phyloP scores from a whole-genome alignment of 2,797 vertebrate species.

The Melanotaenia parkinsoni region DNA sequence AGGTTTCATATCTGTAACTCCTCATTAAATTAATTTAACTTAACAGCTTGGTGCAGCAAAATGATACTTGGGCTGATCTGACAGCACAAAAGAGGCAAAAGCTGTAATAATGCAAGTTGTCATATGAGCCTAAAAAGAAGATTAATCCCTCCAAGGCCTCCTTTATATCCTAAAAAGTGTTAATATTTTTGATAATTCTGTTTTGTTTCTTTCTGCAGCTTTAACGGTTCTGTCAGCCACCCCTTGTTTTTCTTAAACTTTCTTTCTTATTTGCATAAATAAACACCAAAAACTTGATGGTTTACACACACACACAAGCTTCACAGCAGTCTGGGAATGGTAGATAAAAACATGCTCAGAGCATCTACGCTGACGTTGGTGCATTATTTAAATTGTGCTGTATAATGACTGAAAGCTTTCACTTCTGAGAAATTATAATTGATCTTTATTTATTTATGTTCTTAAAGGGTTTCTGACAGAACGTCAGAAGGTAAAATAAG shows the following conservation, averaged over 20 bases:
- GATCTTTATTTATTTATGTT: conserved; percentile 5
- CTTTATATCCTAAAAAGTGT: neutral
- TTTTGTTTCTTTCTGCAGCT: conserved; percentile 22
- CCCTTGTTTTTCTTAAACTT: conserved; percentile 35
- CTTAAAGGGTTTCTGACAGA: neutral
- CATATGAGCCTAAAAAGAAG: neutral
- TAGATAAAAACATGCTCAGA: conserved; percentile 52
- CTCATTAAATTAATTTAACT: conserved; percentile 25
- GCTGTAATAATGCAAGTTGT: neutral
- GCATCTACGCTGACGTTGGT: conserved; percentile 27
- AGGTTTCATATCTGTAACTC: conserved; percentile 14
- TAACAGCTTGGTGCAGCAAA: conserved; percentile 7
- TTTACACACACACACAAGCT: conserved; percentile 18
- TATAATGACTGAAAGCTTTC: conserved; percentile 23
- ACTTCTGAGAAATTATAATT: conserved; percentile 5
- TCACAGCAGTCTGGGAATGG: conserved; percentile 30
- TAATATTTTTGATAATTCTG: conserved; percentile 3
- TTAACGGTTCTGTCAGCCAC: conserved; percentile 9
- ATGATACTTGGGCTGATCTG: neutral
- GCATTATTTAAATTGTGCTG: conserved; percentile 9
- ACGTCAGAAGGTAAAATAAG: conserved; percentile 14
- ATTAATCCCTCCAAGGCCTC: neutral
- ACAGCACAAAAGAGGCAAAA: neutral
- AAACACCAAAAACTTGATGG: conserved; percentile 34
- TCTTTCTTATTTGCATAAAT: conserved; percentile 42